Evolutionary conservation across 2,888 invertebrate genomes (phyloP), one percentile per base, ranked within the genome.

Genomic region (Drosophila lacicola): DNA sequence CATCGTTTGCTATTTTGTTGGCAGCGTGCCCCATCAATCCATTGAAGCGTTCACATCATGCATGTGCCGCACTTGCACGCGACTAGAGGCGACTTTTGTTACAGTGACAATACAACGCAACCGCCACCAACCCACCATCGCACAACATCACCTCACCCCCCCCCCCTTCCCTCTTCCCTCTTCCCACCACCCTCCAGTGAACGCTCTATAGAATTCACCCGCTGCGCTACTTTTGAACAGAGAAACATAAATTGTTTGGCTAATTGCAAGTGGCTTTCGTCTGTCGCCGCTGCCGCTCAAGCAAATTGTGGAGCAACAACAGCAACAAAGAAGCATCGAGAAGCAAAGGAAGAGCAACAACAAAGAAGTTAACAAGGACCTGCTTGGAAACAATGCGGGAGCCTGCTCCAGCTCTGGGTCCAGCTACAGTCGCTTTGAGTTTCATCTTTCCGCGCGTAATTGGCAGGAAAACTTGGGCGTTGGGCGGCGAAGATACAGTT

Each of bases 211-310:
- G 56, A 33, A 66, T 36, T 44, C 41, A 14, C 25, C 39, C 41
- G 29, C 17, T 64, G 41, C 47, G 37, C 57, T 57, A 41, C 77
- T 65, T 68, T 85, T 85, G 65, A 76, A 33, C 50, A 55, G 50
- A 50, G 55, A 56, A 76, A 82, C 88, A 85, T 85, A 82, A 88
- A 85, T 82, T 85, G 88, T 64, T 80, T 65, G 83, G 80, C 80
- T 82, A 82, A 82, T 82, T 82, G 86, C 88, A 85, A 82, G 82
- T 86, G 81, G 78, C 81, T 77, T 47, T 66, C 68, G 37, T 64
- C 54, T 46, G 36, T 33, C 47, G 33, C 19, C 25, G 46, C 50
- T 57, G 13, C 25, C 17, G 45, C 49, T 41, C 33, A 57, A 57
- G 56, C 39, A 50, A 54, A 37, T 50, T 13, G 50, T 42, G 46